Evolutionary conservation across 53 echinoderm and acorn worm species (phyloP), one percentile per base, ranked within the genome.

Genomic region (Echinarachnius parma): DNA sequence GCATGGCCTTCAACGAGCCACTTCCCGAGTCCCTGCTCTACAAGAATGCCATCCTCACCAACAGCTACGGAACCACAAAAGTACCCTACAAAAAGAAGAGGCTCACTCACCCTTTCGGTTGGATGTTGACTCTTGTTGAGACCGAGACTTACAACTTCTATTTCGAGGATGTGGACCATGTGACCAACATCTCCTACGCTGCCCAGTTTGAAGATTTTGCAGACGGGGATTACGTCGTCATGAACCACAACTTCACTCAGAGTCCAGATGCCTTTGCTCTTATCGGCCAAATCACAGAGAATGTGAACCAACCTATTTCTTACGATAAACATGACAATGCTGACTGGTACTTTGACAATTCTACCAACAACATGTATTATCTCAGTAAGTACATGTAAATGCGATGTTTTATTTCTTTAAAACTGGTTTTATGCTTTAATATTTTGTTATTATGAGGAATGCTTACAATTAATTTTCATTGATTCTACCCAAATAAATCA

Each of bases 81-180:
- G 65, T 87, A 1, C 82, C 82, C 3, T 92, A 54, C 62, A 46
- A 53, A 1, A 66, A 85, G 71, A 84, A 75, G 48, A 82, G 89
- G 16, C 26, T 93, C 31, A 93, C 93, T 5, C 93, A 93, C 48
- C 18, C 65, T 0, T 18, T 52, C 10, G 92, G 93, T 1, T 93
- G 88, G 89, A 93, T 93, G 93, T 36, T 86, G 21, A 93, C 93
- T 11, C 76, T 93, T 2, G 77, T 93, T 1, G 83, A 93, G n/a
- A 46, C 65, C 0, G 89, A 89, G 39, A 82, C 59, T 9, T 89
- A 93, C 66, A 86, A 81, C 46, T 64, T 93, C 59, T 62, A 53
- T 25, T 93, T 93, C 39, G 79, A 84, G 48, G 48, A 82, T 68
- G 81, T 71, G 15, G 83, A 59, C 20, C 87, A 91, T 20, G 66